These are phyloP conservation scores for Aselliscus stoliczkanus DNA, from an alignment of 2,797 vertebrate genomes.

Conservation along the genomic window DNA sequence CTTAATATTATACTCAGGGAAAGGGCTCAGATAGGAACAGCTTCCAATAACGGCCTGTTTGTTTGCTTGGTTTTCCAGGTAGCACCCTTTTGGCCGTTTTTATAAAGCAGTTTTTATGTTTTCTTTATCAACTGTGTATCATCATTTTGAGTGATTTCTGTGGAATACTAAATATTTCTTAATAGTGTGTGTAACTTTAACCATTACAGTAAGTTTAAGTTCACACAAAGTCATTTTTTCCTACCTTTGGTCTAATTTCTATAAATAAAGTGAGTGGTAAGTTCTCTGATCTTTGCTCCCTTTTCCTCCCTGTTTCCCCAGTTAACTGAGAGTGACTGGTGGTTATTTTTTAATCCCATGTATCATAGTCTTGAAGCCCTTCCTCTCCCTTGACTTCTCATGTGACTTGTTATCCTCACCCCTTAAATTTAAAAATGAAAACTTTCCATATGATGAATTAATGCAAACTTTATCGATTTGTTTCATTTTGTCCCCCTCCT, in stretches of 20 bases:
- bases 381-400: background rate
- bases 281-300: background rate
- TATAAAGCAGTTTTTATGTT: constrained; percentile 6
- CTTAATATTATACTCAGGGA: background rate
- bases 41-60: background rate
- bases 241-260: background rate
- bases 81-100: background rate
- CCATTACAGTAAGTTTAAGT: background rate
- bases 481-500: background rate
- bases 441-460: background rate
- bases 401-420: background rate
- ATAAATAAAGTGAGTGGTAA: background rate
- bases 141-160: background rate
- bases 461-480: background rate
- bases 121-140: constrained; percentile 20
- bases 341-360: background rate
- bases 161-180: background rate
- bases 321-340: background rate
- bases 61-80: background rate
- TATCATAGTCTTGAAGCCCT: background rate
- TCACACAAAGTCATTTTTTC: background rate
- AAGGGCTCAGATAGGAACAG: background rate
- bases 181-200: background rate
- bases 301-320: background rate
- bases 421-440: background rate